phyloP scores from a whole-genome alignment of 2,888 invertebrate species.

The Artemia sp. region DNA sequence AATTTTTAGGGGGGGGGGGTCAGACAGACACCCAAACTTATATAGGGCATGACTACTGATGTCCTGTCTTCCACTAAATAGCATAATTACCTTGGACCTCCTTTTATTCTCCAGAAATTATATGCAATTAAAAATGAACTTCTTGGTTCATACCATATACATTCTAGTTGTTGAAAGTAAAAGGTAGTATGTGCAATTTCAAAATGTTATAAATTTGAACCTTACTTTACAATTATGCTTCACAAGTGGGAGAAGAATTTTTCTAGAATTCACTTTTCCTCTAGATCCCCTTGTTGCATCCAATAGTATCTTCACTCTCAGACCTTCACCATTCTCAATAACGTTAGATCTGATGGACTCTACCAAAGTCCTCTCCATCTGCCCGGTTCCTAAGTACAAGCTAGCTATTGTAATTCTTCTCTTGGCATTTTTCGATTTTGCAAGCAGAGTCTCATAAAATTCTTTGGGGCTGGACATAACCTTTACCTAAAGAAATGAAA shows the following conservation, averaged over 20 bases:
- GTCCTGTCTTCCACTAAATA: no score
- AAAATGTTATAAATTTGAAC: neutral
- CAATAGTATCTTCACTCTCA: slow-evolving; percentile 58
- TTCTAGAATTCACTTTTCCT: slow-evolving; percentile 50
- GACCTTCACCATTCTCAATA: slow-evolving; percentile 35
- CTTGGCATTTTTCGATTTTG: slow-evolving; percentile 47
- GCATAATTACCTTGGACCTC: no score
- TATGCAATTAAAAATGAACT: no score
- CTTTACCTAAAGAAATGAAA: slow-evolving; percentile 37
- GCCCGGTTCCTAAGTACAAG: slow-evolving; percentile 78
- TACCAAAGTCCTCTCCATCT: slow-evolving; percentile 59
- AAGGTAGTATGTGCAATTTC: no score
- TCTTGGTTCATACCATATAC: no score
- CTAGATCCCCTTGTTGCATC: slow-evolving; percentile 80
- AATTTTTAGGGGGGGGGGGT: no score
- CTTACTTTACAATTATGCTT: slow-evolving; percentile 33
- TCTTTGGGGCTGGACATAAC: slow-evolving; percentile 55
- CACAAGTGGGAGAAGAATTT: slow-evolving; percentile 57
- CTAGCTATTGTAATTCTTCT: slow-evolving; percentile 66
- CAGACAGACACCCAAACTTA: no score
- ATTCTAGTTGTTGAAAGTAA: no score
- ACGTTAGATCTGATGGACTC: slow-evolving; percentile 45
- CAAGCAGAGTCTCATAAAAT: slow-evolving; percentile 55
- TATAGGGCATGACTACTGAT: no score
- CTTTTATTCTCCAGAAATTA: no score